phyloP scores from a whole-genome alignment of 1,140 invertebrate genomes.

The Paralvinella palmiformis region DNA sequence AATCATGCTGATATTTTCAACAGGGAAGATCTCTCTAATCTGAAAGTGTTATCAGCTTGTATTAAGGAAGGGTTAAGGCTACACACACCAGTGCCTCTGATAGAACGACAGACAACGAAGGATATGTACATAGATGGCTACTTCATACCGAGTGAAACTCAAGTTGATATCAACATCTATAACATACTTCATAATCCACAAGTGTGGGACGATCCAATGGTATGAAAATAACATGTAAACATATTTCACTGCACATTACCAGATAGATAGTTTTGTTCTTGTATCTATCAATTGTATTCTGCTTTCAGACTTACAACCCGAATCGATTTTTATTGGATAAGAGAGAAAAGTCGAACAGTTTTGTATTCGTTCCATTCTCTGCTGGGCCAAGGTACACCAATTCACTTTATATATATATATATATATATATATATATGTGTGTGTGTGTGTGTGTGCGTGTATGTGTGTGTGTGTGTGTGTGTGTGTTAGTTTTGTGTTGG shows the following conservation, averaged over 20 bases:
- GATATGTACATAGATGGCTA: conserved; percentile 51
- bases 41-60: conserved; percentile 45
- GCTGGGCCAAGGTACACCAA: conserved; percentile 31
- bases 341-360: conserved; percentile 18
- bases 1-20: no score
- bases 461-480: no score
- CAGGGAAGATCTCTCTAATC: conserved; percentile 32
- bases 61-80: conserved; percentile 48
- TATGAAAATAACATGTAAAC: not conserved
- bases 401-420: no score
- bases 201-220: conserved; percentile 25
- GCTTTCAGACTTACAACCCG: conserved; percentile 19
- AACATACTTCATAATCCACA: conserved; percentile 24
- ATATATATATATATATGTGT: no score
- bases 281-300: no score
- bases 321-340: conserved; percentile 27
- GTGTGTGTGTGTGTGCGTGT: no score
- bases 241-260: not conserved
- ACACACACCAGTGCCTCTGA: conserved; percentile 56
- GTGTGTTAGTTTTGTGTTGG: no score
- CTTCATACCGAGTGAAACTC: conserved; percentile 23
- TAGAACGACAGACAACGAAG: conserved; percentile 63
- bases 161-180: conserved; percentile 20
- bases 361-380: conserved; percentile 31
- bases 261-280: not conserved